phyloP scores from a whole-genome alignment of 2,113 vertebrate species.

The Sterrhoptilus dennistouni region DNA sequence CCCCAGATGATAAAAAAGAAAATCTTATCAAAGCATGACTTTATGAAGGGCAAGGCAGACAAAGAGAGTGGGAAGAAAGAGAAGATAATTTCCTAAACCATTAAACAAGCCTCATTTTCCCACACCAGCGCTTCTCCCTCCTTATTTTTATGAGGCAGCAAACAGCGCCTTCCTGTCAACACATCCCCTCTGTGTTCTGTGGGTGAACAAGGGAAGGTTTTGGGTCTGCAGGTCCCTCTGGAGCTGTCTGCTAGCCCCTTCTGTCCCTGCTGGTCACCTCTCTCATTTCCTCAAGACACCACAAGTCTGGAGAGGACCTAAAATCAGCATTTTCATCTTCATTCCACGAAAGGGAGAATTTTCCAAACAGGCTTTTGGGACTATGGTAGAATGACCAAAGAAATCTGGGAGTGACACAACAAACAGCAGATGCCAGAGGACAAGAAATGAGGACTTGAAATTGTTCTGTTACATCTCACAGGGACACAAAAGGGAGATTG shows the following conservation, averaged over 20 bases:
- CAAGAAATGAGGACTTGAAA: neutral
- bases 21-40: neutral
- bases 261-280: neutral
- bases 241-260: neutral
- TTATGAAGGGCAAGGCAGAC: neutral
- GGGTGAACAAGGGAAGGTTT: neutral
- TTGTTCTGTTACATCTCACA: accelerated
- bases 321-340: neutral
- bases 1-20: neutral
- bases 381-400: neutral
- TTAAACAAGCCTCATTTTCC: neutral
- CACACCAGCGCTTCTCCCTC: neutral
- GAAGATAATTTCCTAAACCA: neutral
- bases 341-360: neutral
- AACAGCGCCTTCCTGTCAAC: neutral
- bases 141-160: neutral
- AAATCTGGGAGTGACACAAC: neutral
- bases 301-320: neutral
- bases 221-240: neutral
- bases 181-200: neutral
- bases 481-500: neutral
- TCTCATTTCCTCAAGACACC: neutral
- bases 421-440: neutral
- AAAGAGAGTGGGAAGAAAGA: neutral
- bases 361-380: neutral